Evolutionary conservation across 2,888 invertebrate species (phyloP).

Genomic region (Amphipyra tragopoginis): DNA sequence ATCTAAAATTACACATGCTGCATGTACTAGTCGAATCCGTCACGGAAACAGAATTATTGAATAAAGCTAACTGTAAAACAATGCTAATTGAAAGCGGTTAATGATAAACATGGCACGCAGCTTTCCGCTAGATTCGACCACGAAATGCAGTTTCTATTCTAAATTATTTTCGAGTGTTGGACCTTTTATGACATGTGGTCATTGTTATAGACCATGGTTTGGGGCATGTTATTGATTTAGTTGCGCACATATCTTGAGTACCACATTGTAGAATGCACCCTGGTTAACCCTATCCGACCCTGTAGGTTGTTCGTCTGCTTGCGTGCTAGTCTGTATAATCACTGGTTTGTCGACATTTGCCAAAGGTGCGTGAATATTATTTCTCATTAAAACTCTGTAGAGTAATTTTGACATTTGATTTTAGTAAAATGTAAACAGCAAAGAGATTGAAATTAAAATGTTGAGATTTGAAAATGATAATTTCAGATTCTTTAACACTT

Average conservation of each 20-base stretch:
- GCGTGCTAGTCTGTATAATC: constrained; percentile 56
- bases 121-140: constrained; percentile 31
- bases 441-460: not conserved
- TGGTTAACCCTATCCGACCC: constrained; percentile 59
- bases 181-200: constrained; percentile 20
- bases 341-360: not conserved
- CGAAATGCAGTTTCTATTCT: constrained; percentile 42
- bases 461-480: not conserved
- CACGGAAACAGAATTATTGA: constrained; percentile 19
- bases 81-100: constrained; percentile 26
- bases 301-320: constrained; percentile 63
- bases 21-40: constrained; percentile 35
- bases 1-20: constrained; percentile 30
- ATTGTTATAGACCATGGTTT: constrained; percentile 71
- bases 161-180: constrained; percentile 32
- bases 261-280: constrained; percentile 76
- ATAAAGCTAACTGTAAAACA: constrained; percentile 19
- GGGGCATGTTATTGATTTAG: constrained; percentile 76
- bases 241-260: constrained; percentile 75
- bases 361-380: not conserved
- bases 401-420: not conserved
- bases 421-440: not conserved
- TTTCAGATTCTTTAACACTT: not conserved
- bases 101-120: constrained; percentile 21
- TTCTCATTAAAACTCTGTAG: too few relatives aligned